These are phyloP conservation scores for Siderastrea siderea DNA, from an alignment of 92 coral and sea anemone genomes.

Conservation along the genomic window DNA sequence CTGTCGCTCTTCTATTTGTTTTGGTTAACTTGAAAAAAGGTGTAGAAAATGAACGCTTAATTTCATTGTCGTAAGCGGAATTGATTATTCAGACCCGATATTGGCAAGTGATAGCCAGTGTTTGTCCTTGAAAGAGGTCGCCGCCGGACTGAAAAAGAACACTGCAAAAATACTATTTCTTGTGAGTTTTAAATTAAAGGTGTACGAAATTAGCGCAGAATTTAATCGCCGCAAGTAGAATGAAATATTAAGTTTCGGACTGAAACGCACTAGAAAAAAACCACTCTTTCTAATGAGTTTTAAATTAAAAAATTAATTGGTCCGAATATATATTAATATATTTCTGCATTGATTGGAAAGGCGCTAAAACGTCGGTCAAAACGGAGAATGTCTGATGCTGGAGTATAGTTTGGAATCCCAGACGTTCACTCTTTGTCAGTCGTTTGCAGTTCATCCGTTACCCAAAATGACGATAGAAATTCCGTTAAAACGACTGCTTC, in stretches of 20 bases:
- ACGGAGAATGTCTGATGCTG: not conserved
- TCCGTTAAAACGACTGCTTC: not conserved
- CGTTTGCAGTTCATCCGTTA: not conserved
- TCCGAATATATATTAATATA: not conserved
- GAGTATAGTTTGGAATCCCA: not conserved
- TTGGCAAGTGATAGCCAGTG: not conserved
- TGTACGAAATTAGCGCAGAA: too few relatives aligned
- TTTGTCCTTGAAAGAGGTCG: not conserved
- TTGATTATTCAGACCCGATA: not conserved
- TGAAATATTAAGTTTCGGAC: too few relatives aligned
- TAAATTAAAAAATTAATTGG: slow-evolving; percentile 4
- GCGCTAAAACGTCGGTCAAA: not conserved
- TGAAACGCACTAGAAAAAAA: not conserved
- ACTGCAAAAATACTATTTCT: too few relatives aligned
- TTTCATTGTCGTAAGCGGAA: not conserved
- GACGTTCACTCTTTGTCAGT: not conserved
- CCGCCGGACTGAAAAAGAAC: not conserved
- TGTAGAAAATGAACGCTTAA: not conserved
- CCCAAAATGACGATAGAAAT: not conserved
- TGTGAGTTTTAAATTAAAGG: not conserved
- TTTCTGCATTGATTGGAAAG: not conserved
- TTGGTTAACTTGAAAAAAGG: not conserved
- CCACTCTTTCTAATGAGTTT: not conserved
- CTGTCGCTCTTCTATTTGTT: not conserved
- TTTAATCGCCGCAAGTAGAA: too few relatives aligned